Evolutionary conservation across 1,140 invertebrate genomes (phyloP).

Genomic region (Plutomurus gul): DNA sequence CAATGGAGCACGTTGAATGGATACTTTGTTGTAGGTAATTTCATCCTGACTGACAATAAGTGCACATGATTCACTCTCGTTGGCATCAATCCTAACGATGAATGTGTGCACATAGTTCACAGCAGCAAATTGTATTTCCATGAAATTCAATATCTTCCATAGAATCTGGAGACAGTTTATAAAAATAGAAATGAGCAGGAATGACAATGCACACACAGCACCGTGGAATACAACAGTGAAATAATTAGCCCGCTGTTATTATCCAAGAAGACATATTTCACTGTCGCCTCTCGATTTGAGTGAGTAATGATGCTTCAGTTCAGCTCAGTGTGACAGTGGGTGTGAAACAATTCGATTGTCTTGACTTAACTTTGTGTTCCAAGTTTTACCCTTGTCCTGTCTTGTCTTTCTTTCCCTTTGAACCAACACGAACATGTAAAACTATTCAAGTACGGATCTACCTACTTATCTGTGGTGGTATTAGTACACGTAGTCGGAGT

Average conservation of each 20-base stretch:
- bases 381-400: neutral
- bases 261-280: constrained; percentile 10
- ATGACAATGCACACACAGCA: neutral
- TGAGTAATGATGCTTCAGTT: constrained; percentile 18
- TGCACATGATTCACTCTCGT: neutral
- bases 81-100: too few relatives aligned
- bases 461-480: too few relatives aligned
- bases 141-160: neutral
- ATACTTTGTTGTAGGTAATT: too few relatives aligned
- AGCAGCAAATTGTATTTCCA: too few relatives aligned
- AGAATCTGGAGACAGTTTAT: neutral
- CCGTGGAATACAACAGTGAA: neutral
- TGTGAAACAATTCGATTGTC: constrained; percentile 44
- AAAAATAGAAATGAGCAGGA: constrained; percentile 5
- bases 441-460: too few relatives aligned
- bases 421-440: neutral
- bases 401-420: neutral
- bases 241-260: constrained; percentile 21
- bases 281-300: constrained; percentile 13
- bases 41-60: too few relatives aligned
- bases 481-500: neutral
- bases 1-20: too few relatives aligned
- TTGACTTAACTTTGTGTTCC: constrained; percentile 15
- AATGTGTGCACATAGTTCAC: too few relatives aligned
- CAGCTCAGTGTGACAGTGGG: neutral